phyloP scores from a whole-genome alignment of 2,113 vertebrate species.

The Euleptes europaea region DNA sequence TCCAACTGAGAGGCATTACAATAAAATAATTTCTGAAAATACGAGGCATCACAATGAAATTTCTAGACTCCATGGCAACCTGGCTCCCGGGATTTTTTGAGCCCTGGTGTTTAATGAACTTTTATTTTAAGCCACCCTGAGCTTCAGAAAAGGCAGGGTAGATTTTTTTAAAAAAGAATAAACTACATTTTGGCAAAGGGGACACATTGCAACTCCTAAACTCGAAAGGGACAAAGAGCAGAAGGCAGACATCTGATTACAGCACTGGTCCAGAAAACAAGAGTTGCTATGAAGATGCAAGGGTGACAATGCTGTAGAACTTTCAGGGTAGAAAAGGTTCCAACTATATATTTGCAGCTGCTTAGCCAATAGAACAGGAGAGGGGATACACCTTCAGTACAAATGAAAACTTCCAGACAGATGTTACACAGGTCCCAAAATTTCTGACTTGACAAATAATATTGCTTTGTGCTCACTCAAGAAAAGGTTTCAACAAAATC shows the following conservation, averaged over 20 bases:
- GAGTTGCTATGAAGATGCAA: constrained; percentile 16
- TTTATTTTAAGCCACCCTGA: too few relatives aligned
- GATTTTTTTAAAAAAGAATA: too few relatives aligned
- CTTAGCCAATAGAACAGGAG: background rate
- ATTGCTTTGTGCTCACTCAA: background rate
- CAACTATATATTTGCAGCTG: background rate
- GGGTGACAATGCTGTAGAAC: background rate
- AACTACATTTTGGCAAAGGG: constrained; percentile 36
- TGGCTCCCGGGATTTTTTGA: too few relatives aligned
- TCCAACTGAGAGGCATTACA: too few relatives aligned
- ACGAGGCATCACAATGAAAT: too few relatives aligned
- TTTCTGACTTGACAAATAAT: background rate
- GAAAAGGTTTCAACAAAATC: background rate
- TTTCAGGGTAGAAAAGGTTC: constrained; percentile 29
- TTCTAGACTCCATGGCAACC: too few relatives aligned
- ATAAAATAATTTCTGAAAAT: too few relatives aligned
- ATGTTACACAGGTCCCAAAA: background rate
- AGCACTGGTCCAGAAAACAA: constrained; percentile 7
- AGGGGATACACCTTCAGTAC: background rate
- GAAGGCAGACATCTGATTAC: constrained; percentile 6
- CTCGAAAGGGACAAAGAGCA: background rate
- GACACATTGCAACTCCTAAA: constrained; percentile 21
- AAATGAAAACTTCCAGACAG: background rate
- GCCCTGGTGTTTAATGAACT: too few relatives aligned
- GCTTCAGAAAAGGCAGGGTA: too few relatives aligned